These are phyloP conservation scores for Oxytorus armatus DNA, from an alignment of 2,888 invertebrate species.

Conservation along the genomic window DNA sequence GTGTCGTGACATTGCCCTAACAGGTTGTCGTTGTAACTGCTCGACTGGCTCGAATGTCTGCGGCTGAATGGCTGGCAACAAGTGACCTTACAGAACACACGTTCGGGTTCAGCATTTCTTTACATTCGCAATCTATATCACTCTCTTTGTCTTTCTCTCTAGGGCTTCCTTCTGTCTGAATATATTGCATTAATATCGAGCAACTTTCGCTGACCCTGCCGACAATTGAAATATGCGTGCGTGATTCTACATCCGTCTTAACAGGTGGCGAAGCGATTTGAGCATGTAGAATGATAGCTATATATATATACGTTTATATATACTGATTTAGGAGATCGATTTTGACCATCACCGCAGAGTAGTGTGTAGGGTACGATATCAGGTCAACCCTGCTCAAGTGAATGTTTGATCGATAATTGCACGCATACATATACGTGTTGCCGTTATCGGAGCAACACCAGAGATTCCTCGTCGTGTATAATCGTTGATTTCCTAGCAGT, in stretches of 20 bases:
- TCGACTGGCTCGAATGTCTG: constrained; percentile 41
- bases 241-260: constrained; percentile 16
- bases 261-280: constrained; percentile 14
- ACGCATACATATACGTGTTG: constrained; percentile 8
- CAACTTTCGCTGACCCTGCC: constrained; percentile 12
- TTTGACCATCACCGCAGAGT: constrained; percentile 1
- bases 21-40: constrained; percentile 70
- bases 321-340: constrained; percentile 25
- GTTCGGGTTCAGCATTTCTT: constrained; percentile 63
- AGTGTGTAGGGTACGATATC: constrained; percentile 15
- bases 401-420: constrained; percentile 45
- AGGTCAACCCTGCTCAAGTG: constrained; percentile 26
- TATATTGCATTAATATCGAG: constrained; percentile 23
- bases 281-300: not conserved
- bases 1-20: constrained; percentile 72
- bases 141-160: not conserved
- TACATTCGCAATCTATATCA: constrained; percentile 52
- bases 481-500: constrained; percentile 24
- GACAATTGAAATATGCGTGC: constrained; percentile 24
- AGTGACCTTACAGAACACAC: constrained; percentile 70
- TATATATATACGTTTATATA: constrained; percentile 10
- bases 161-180: not conserved
- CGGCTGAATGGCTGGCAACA: constrained; percentile 69
- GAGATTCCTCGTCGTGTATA: constrained; percentile 19
- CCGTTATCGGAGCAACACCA: not conserved